Percentiles rank a stretch among this genome's conserved stretches.
These are phyloP conservation scores for Temnopleurus reevesii DNA, from an alignment of 53 echinoderm and acorn worm species.

Conservation along the genomic window DNA sequence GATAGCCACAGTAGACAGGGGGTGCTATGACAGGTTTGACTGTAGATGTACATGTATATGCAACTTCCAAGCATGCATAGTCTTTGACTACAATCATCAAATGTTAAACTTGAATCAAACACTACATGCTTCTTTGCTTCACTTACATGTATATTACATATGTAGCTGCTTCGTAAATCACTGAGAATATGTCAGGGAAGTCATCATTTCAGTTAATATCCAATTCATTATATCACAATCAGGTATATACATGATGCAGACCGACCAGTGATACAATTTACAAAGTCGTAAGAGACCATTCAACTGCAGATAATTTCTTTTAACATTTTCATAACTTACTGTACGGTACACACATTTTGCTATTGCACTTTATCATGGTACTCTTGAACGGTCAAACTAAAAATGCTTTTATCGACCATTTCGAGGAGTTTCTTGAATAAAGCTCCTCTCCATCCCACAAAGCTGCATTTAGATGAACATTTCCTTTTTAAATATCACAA, in stretches of 20 bases:
- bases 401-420: neutral
- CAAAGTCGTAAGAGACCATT: neutral
- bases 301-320: neutral
- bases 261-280: neutral
- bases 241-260: neutral
- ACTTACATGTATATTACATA: neutral
- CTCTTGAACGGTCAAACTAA: neutral
- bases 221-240: neutral
- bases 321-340: neutral
- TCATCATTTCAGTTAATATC: constrained; percentile 35
- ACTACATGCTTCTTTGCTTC: neutral
- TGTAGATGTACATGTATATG: too few relatives aligned
- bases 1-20: too few relatives aligned
- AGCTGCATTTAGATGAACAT: too few relatives aligned
- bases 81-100: too few relatives aligned
- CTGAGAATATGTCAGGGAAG: neutral
- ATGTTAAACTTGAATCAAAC: neutral
- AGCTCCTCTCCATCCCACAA: too few relatives aligned
- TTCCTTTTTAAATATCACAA: too few relatives aligned
- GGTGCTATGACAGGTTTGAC: too few relatives aligned
- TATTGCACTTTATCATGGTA: constrained; percentile 33
- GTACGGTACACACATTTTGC: constrained; percentile 20
- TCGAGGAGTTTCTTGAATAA: neutral
- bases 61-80: too few relatives aligned
- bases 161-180: neutral